Base-by-base conservation (phyloP, 1,140 invertebrate species). In the Carposina sasakii region DNA sequence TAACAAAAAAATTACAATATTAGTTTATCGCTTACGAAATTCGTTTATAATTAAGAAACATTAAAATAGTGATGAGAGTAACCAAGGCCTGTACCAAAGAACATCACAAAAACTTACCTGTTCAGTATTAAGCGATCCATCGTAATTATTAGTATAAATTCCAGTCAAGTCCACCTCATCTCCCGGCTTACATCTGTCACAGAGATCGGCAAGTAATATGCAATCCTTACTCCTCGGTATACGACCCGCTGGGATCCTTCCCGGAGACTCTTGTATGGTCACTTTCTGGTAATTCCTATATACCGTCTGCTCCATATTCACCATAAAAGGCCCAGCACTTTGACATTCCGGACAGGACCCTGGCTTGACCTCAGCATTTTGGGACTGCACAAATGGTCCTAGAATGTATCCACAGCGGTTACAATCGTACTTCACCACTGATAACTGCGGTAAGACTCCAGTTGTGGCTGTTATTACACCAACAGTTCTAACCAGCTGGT, bases 231-330 rank as follows among this genome's bases (percentile, higher is more conserved):
- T 98, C n/a, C 98, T 88, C 0, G 98, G 98, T 37, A 99, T 93
- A 43, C 98, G 89, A 16, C 98, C 98, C 22, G 98, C 96, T 1
- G 97, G 95, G 42, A 99, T 95, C 58, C 92, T 88, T 2, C 94
- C 93, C 0, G 96, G 96, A 31, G 96, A 97, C 86, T 99, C 98
- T 89, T 99, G 98, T 46, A 99, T 89, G 0, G 96, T 98, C 13
- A 99, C 92, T 69, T 98, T 95, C 85, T 99, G 98, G 74, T 99
- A 99, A 76, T 99, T 99, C 46, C 98, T 91, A 75, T 99, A 99
- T 17, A 99, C 69, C 2, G 98, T 99, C 92, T 99, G 91, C 81
- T 96, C 94, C 94, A 96, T 96, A 69, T 96, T 96, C 5, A 96
- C 95, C 87, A 95, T 92, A 81, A 99, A 99, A 1, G 98, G 98